Evolutionary conservation across 2,113 vertebrate genomes (phyloP).

Genomic region (Holacanthus passer): DNA sequence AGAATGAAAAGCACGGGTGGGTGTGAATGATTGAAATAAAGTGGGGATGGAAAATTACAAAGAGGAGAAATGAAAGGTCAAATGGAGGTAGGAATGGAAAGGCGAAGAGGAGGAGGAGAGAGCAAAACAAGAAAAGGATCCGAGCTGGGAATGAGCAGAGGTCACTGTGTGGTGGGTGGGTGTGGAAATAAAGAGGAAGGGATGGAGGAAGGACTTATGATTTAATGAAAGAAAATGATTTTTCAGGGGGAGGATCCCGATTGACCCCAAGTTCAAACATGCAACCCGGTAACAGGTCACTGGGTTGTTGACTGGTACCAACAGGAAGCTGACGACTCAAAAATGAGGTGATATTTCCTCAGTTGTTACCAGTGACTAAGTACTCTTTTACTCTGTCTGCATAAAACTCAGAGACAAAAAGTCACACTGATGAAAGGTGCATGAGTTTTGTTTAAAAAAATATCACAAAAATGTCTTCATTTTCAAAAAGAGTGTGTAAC

Average conservation of each 20-base stretch:
- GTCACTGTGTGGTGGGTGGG: slow-evolving; percentile 4
- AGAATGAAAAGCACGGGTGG: slow-evolving; percentile 19
- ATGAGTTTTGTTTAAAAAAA: background rate
- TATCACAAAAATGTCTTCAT: background rate
- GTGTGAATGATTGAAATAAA: slow-evolving; percentile 51
- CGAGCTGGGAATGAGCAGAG: background rate
- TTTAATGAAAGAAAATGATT: background rate
- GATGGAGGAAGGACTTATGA: background rate
- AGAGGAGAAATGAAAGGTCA: slow-evolving; percentile 54
- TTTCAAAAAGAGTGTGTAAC: background rate
- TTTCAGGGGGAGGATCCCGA: background rate
- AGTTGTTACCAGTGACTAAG: background rate
- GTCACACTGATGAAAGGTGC: background rate
- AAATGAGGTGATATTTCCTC: slow-evolving; percentile 31
- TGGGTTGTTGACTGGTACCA: background rate
- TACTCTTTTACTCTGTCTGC: background rate
- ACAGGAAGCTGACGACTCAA: slow-evolving; percentile 36
- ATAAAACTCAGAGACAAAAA: background rate
- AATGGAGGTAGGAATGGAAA: slow-evolving; percentile 34
- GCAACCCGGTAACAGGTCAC: slow-evolving; percentile 41
- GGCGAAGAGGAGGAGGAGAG: background rate
- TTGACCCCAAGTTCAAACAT: slow-evolving; percentile 34
- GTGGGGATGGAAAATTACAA: slow-evolving; percentile 24
- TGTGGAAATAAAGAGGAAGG: background rate
- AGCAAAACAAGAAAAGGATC: slow-evolving; percentile 11